Evolutionary conservation across 2,797 vertebrate species (phyloP), one percentile per base, ranked within the genome.

Genomic region (Cygnus olor): DNA sequence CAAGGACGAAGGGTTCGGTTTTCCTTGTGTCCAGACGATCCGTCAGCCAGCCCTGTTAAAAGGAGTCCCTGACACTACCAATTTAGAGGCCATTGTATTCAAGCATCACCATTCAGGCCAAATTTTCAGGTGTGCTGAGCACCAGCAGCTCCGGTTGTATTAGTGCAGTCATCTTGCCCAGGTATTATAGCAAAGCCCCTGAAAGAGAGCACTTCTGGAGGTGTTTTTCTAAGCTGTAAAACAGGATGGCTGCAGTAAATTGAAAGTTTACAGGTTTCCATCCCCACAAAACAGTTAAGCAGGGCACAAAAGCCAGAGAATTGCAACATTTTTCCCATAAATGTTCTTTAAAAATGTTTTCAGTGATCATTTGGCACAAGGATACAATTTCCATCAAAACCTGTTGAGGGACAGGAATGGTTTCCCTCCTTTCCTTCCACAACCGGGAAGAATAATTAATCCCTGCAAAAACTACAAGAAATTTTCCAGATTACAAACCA

Each of bases 311-410:
- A 80, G 86, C 88, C 94, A 95, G 81, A 38, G 71, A 88, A 92
- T 89, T 97, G 90, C 94, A 97, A 91, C 80, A 89, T 45, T 95
- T 96, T 89, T 88, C 93, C 91, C 70, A 73, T 93, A 92, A 95
- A 79, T 47, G 76, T 79, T 76, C 86, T 86, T 68, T 77, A 84
- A 92, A 94, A 96, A 94, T 94, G 92, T 95, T 97, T 94, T 93
- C 61, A 83, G 92, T 7, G 27, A 73, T 86, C 76, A 25, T 85
- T 95, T 96, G 94, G 93, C 66, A 72, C 28, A 1, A 60, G 80
- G 84, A 53, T 42, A 44, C 14, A 73, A 60, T 61, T 74, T 96
- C 96, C 90, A 97, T 95, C 95, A 91, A 90, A 96, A 95, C 83
- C 88, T 44, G 53, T 96, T 87, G 85, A 95, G 89, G 86, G 94